A percentile compares a stretch with the other conserved stretches of the same genome.
phyloP scores from a whole-genome alignment of 92 coral and sea anemone species.

The Paragorgia papillata region DNA sequence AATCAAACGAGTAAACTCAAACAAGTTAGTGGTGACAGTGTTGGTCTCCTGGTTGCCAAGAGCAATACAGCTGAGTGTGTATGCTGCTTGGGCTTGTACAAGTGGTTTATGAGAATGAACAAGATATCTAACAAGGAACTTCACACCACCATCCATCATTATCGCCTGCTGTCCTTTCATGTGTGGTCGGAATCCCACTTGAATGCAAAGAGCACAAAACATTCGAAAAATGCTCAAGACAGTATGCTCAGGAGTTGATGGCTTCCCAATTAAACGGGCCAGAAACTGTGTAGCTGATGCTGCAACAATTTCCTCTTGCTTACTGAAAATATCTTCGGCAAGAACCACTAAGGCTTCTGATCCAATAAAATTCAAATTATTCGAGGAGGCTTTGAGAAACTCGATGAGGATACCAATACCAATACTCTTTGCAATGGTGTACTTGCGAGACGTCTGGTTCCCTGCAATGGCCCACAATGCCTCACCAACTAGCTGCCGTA shows the following conservation, averaged over 20 bases:
- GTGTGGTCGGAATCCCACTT: slow-evolving; percentile 84
- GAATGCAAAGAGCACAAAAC: slow-evolving; percentile 81
- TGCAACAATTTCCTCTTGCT: slow-evolving; percentile 82
- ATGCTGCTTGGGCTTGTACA: slow-evolving; percentile 90
- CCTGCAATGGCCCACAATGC: slow-evolving; percentile 99
- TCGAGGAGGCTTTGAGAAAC: slow-evolving; percentile 75
- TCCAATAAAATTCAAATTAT: slow-evolving; percentile 84
- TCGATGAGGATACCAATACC: slow-evolving; percentile 82
- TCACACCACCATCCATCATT: slow-evolving; percentile 75
- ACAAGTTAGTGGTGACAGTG: slow-evolving; percentile 70
- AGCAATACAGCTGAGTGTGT: slow-evolving; percentile 84
- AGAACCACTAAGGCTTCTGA: slow-evolving; percentile 93
- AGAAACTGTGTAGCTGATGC: slow-evolving; percentile 90
- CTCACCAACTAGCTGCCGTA: slow-evolving; percentile 78
- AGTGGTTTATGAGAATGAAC: slow-evolving; percentile 80
- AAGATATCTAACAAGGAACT: slow-evolving; percentile 73
- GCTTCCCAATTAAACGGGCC: slow-evolving; percentile 78
- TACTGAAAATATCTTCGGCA: slow-evolving; percentile 82
- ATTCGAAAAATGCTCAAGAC: slow-evolving; percentile 81
- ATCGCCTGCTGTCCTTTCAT: slow-evolving; percentile 76
- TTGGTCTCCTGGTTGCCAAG: slow-evolving; percentile 86
- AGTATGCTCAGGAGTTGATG: slow-evolving; percentile 76
- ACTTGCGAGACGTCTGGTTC: slow-evolving; percentile 65
- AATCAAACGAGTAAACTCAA: slow-evolving; percentile 73
- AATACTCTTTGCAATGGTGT: slow-evolving; percentile 84